Evolutionary conservation across 2,888 invertebrate genomes (phyloP).

Genomic region (Trissolcus japonicus): DNA sequence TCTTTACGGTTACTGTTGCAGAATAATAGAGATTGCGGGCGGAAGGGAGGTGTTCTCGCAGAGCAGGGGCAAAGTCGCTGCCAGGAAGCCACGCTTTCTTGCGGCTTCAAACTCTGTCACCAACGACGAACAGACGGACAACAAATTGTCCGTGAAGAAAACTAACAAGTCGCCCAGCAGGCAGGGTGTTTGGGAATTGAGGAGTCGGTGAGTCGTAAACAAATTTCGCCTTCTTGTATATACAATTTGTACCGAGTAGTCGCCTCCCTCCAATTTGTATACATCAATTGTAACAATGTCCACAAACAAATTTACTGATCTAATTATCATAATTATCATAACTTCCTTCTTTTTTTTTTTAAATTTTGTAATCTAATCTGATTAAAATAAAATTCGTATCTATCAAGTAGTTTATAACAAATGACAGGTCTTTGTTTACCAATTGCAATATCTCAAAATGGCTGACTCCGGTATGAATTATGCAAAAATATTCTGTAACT

Average conservation of each 20-base stretch:
- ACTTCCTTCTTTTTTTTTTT: too few relatives aligned
- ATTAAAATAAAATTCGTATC: too few relatives aligned
- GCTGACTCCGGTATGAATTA: too few relatives aligned
- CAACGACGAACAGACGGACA: conserved; percentile 74
- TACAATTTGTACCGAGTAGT: neutral
- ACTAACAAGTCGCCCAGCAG: conserved; percentile 78
- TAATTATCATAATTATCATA: too few relatives aligned
- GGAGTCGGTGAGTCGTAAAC: conserved; percentile 75
- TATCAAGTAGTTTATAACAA: too few relatives aligned
- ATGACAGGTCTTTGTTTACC: too few relatives aligned
- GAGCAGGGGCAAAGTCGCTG: conserved; percentile 85
- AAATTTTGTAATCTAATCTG: too few relatives aligned
- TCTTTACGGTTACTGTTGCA: conserved; percentile 62
- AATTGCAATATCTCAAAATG: too few relatives aligned
- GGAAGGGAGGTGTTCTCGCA: conserved; percentile 90
- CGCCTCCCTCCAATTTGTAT: neutral
- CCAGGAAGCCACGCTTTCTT: conserved; percentile 82
- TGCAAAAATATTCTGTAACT: too few relatives aligned
- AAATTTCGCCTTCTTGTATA: neutral
- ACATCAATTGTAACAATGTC: too few relatives aligned
- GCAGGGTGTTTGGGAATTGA: conserved; percentile 80
- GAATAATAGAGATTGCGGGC: conserved; percentile 87
- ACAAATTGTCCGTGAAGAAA: conserved; percentile 74
- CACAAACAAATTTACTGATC: too few relatives aligned
- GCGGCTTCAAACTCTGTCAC: conserved; percentile 72